These are phyloP conservation scores for Anhinga rufa DNA, from an alignment of 2,113 vertebrate species.

Conservation along the genomic window DNA sequence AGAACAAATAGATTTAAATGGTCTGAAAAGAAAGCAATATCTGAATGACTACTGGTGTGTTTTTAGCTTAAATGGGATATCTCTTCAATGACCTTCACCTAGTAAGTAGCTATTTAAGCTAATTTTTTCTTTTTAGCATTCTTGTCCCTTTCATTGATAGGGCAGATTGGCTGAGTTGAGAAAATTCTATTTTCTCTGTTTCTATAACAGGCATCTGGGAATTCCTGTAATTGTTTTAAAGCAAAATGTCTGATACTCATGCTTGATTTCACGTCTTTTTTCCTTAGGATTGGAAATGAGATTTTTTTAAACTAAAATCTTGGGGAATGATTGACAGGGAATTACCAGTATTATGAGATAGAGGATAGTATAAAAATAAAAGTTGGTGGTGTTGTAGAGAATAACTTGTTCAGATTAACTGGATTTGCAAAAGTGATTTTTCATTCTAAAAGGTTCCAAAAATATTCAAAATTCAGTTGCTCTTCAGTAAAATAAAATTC, in stretches of 20 bases:
- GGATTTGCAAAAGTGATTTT: neutral
- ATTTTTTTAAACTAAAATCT: neutral
- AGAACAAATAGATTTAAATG: neutral
- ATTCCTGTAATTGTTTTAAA: neutral
- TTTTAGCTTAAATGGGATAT: neutral
- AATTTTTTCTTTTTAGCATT: neutral
- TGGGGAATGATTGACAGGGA: neutral
- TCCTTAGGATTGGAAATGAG: neutral
- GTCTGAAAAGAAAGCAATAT: neutral
- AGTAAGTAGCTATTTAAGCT: neutral
- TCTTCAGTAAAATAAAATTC: conserved; percentile 8
- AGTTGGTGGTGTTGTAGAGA: neutral
- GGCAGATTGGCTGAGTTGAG: neutral
- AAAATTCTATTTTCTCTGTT: neutral
- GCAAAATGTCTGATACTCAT: neutral
- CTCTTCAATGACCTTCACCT: neutral
- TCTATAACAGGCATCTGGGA: neutral
- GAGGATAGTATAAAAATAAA: neutral
- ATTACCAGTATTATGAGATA: neutral
- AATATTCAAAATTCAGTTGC: neutral
- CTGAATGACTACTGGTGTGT: too few relatives aligned
- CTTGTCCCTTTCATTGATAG: neutral
- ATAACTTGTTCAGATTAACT: neutral
- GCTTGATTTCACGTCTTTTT: neutral
- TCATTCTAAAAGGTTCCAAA: neutral